These are phyloP conservation scores for Adelognathus sp. DNA, from an alignment of 2,888 invertebrate genomes.

Conservation along the genomic window DNA sequence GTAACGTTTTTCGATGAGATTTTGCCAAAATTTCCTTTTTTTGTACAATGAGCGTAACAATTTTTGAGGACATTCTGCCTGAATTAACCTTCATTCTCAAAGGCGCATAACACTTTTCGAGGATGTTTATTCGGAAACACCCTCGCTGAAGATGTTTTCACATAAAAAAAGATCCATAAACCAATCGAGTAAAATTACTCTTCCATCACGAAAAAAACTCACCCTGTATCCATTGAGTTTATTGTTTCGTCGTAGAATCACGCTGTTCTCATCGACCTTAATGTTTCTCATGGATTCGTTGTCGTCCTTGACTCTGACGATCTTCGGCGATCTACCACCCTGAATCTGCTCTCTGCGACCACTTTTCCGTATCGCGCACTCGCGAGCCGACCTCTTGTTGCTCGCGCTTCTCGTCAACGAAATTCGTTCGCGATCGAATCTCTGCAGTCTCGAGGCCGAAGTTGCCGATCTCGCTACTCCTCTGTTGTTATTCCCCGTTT, in stretches of 20 bases:
- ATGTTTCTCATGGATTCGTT: conserved; percentile 34
- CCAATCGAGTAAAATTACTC: neutral
- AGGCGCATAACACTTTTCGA: no score
- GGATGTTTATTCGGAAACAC: no score
- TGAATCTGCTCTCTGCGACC: conserved; percentile 49
- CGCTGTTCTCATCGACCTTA: conserved; percentile 50
- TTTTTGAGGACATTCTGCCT: no score
- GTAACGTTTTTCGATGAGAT: no score
- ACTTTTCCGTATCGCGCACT: conserved; percentile 51
- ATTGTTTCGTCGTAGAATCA: conserved; percentile 64
- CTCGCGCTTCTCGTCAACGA: conserved; percentile 43
- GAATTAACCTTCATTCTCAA: no score
- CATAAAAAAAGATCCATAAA: no score
- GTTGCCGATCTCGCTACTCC: conserved; percentile 43
- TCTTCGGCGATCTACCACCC: conserved; percentile 57
- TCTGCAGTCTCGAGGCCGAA: conserved; percentile 30
- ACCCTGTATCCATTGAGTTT: conserved; percentile 70
- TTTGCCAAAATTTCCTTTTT: no score
- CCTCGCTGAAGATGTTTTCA: no score
- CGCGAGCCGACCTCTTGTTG: conserved; percentile 56
- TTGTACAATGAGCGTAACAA: no score
- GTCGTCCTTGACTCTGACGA: conserved; percentile 59
- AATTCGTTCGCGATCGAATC: conserved; percentile 49
- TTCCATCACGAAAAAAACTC: conserved; percentile 49
- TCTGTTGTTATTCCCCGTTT: conserved; percentile 6